Evolutionary conservation across 2,888 invertebrate genomes (phyloP), one percentile per base, ranked within the genome.

Genomic region (Melinaea marsaeus): DNA sequence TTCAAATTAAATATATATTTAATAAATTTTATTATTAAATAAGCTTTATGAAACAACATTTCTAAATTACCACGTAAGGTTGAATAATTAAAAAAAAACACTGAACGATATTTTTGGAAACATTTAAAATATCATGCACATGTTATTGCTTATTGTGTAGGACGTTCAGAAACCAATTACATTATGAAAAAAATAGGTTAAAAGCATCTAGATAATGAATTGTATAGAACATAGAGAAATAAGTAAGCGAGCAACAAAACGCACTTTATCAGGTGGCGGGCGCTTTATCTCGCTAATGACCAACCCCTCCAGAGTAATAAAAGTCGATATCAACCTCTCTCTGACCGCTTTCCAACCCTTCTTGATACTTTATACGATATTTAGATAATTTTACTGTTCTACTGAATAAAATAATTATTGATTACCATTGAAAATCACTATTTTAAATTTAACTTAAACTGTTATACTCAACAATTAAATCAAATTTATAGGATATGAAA

Each of bases 221-320:
- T 62, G 63, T 68, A 63, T 68, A 66, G 61, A 68, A 60, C 77
- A 77, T 76, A 76, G 77, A 80, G 80, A 79, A 84, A 83, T 85
- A 89, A 78, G 79, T 80, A 83, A 88, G 86, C 79, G 85, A 88
- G 89, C 88, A 89, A 90, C 88, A 89, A 90, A 90, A 88, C 89
- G 88, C 89, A 89, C 88, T 90, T 90, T 88, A 89, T 90, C 88
- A 90, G 90, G 89, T 89, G 89, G 86, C 88, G 85, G 86, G 79
- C 85, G 89, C 88, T 89, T 89, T 89, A 89, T 88, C 81, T 86
- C 79, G 84, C 88, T 90, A 90, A 90, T 89, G 89, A 90, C 88
- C 88, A 86, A 85, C 88, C 88, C 88, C 88, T 86, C 87, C 75
- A 77, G 82, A 81, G 86, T 88, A 90, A 90, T 90, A 89, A 88